A percentile compares a stretch with the other conserved stretches of the same genome.
These are phyloP conservation scores for Spea hammondii DNA, from an alignment of 2,797 vertebrate genomes.

Conservation along the genomic window DNA sequence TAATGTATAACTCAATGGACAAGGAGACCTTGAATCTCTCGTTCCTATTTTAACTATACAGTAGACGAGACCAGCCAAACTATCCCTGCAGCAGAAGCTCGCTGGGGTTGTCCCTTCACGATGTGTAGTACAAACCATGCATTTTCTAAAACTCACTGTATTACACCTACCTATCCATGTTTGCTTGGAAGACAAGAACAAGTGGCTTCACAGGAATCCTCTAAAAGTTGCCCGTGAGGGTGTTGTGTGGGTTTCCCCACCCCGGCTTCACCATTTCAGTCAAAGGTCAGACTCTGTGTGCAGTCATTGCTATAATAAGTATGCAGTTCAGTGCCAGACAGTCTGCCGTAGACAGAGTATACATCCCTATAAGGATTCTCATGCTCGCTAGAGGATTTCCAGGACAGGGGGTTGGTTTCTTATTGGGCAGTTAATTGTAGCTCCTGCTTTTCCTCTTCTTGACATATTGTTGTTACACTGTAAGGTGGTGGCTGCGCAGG, in stretches of 20 bases:
- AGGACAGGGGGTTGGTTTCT: conserved; percentile 48
- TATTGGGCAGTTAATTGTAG: conserved; percentile 59
- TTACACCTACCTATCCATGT: no score
- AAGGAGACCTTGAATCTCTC: no score
- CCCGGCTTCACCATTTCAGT: conserved; percentile 3
- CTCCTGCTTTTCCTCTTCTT: conserved; percentile 43
- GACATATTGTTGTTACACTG: conserved; percentile 39
- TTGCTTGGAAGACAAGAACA: no score
- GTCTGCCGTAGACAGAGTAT: conserved; percentile 48
- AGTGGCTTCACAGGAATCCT: no score
- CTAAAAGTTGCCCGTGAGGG: background rate
- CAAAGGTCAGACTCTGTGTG: conserved; percentile 55
- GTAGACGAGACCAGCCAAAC: no score
- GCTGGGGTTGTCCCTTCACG: no score
- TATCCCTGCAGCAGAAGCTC: no score
- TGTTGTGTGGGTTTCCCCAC: background rate
- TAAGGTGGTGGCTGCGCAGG: no score
- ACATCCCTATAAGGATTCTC: conserved; percentile 60
- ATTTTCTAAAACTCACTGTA: no score
- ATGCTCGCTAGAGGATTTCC: conserved; percentile 31
- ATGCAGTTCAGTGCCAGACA: conserved; percentile 48
- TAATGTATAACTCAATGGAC: no score
- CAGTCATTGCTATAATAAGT: conserved; percentile 63
- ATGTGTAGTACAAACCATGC: no score
- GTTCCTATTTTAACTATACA: no score